These are phyloP conservation scores for Sabatieria punctata DNA, from an alignment of 2,888 invertebrate species.

Conservation along the genomic window DNA sequence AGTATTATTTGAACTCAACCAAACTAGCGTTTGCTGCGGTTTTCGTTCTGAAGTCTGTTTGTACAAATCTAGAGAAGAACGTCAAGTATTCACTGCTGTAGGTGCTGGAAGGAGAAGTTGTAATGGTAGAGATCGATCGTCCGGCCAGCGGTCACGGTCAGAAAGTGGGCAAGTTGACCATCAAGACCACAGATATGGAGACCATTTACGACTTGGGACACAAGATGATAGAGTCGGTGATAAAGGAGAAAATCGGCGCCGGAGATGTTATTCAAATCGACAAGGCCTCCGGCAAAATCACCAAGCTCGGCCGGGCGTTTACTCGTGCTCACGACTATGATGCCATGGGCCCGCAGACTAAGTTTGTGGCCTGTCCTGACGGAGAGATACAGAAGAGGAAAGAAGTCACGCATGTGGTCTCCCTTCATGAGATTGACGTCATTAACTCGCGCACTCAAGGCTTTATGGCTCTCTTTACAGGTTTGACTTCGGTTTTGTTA, in stretches of 20 bases:
- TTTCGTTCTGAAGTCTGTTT: too few species aligned
- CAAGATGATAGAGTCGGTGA: constrained; percentile 86
- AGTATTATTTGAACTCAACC: too few species aligned
- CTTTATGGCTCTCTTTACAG: constrained; percentile 86
- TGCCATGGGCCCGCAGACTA: constrained; percentile 61
- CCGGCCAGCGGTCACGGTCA: constrained; percentile 61
- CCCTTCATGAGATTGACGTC: constrained; percentile 96
- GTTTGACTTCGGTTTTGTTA: too few species aligned
- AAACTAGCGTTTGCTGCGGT: too few species aligned
- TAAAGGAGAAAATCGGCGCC: constrained; percentile 55
- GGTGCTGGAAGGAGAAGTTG: constrained; percentile 98
- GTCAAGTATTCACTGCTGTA: too few species aligned
- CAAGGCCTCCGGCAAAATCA: constrained; percentile 88
- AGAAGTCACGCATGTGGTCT: constrained; percentile 89
- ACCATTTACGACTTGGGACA: constrained; percentile 94
- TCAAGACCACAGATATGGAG: constrained; percentile 99
- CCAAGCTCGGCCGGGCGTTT: constrained; percentile 68
- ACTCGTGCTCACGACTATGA: constrained; percentile 92
- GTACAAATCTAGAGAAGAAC: too few species aligned
- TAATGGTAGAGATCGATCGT: constrained; percentile 85
- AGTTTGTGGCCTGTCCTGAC: constrained; percentile 94
- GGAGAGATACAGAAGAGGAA: constrained; percentile 95
- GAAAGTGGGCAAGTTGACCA: constrained; percentile 52
- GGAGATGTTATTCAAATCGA: constrained; percentile 91
- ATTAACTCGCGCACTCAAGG: constrained; percentile 97